phyloP scores from a whole-genome alignment of 2,797 vertebrate genomes.

The Cyprinodon diabolis region DNA sequence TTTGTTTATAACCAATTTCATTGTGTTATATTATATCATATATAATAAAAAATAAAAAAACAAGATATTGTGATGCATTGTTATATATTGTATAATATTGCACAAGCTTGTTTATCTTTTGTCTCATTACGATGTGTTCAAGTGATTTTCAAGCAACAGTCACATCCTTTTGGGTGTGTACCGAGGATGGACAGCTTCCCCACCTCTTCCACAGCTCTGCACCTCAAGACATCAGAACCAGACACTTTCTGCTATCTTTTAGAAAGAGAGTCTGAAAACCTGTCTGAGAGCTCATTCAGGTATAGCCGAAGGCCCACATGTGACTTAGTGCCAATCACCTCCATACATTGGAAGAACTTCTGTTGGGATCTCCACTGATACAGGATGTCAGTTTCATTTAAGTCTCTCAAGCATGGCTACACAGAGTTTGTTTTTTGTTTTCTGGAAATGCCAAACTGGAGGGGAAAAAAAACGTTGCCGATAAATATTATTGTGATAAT shows the following conservation, averaged over 20 bases:
- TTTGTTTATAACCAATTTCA: no score
- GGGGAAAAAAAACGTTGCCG: constrained; percentile 36
- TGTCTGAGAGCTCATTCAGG: constrained; percentile 69
- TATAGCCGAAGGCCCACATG: constrained; percentile 59
- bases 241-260: constrained; percentile 52
- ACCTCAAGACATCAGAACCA: constrained; percentile 57
- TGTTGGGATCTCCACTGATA: constrained; percentile 74
- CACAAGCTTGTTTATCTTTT: constrained; percentile 13
- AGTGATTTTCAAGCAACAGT: constrained; percentile 45
- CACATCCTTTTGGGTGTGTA: constrained; percentile 24
- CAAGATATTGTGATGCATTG: no score
- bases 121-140: constrained; percentile 33
- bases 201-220: constrained; percentile 39
- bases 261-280: constrained; percentile 55
- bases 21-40: no score
- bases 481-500: constrained; percentile 50
- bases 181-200: constrained; percentile 19
- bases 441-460: constrained; percentile 39
- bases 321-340: constrained; percentile 71
- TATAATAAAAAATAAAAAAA: no score
- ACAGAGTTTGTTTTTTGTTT: constrained; percentile 45
- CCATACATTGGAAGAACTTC: constrained; percentile 63
- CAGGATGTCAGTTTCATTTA: constrained; percentile 69
- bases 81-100: no score
- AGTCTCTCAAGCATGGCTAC: constrained; percentile 42